A percentile compares a stretch with the other conserved stretches of the same genome.
These are phyloP conservation scores for Actenoides lindsayi DNA, from an alignment of 2,113 vertebrate species.

Conservation along the genomic window DNA sequence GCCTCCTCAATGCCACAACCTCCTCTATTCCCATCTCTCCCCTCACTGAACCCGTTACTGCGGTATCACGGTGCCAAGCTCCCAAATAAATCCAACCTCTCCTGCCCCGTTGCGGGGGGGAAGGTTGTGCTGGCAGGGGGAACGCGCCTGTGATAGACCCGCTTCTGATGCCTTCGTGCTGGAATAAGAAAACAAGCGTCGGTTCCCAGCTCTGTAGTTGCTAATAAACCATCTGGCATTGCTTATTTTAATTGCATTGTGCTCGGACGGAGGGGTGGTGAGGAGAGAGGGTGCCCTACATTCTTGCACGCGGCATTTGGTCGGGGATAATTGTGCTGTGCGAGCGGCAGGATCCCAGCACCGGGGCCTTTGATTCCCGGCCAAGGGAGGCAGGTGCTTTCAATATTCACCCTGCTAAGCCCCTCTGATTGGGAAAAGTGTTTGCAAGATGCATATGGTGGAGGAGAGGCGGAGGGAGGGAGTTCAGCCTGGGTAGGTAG, in stretches of 20 bases:
- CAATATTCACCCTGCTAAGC: neutral
- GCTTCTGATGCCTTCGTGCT: neutral
- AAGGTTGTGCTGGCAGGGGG: neutral
- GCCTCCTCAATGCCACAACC: neutral
- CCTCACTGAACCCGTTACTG: accelerated
- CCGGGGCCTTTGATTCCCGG: neutral
- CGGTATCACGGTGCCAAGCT: accelerated
- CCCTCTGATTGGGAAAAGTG: neutral
- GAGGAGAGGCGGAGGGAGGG: neutral
- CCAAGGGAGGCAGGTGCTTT: slow-evolving; percentile 22
- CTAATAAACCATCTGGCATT: slow-evolving; percentile 27
- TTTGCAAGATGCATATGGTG: neutral
- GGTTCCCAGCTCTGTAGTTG: neutral
- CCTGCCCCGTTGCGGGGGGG: accelerated
- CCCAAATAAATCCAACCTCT: neutral
- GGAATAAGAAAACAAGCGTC: neutral
- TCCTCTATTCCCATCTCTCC: neutral
- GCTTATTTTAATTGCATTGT: neutral
- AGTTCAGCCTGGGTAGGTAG: neutral
- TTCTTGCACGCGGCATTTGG: neutral
- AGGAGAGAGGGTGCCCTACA: slow-evolving; percentile 6
- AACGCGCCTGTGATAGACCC: accelerated
- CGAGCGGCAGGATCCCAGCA: neutral
- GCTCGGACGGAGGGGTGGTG: neutral
- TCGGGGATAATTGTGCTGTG: neutral